phyloP scores from a whole-genome alignment of 2,113 vertebrate genomes.

The Elachura formosa region DNA sequence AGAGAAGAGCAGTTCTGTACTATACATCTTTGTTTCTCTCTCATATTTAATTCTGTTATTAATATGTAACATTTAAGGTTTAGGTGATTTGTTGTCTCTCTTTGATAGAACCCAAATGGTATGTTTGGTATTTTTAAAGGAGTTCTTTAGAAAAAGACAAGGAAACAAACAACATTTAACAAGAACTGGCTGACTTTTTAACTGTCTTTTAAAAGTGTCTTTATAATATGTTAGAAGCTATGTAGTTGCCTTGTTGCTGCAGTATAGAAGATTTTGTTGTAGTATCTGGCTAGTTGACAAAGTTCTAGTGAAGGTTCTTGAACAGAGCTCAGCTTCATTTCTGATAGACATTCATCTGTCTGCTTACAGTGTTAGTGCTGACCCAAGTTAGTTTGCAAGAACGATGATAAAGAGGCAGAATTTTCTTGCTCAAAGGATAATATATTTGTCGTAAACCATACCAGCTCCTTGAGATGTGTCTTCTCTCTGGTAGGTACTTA shows the following conservation, averaged over 20 bases:
- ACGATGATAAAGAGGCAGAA: neutral
- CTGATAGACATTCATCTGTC: neutral
- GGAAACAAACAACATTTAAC: constrained; percentile 6
- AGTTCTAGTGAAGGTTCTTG: neutral
- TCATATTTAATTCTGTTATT: neutral
- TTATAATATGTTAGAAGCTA: neutral
- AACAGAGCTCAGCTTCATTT: neutral
- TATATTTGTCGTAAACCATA: neutral
- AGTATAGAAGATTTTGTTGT: neutral
- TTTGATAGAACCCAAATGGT: neutral
- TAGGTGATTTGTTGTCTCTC: neutral
- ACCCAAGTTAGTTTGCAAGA: neutral
- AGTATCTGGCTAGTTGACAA: neutral
- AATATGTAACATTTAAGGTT: neutral
- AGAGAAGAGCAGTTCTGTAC: neutral
- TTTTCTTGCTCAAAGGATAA: neutral
- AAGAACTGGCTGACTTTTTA: neutral
- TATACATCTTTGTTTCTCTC: neutral
- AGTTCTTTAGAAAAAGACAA: neutral
- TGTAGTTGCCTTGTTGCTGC: neutral
- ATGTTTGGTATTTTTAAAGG: constrained; percentile 4
- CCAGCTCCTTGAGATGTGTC: neutral
- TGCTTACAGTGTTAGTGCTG: neutral
- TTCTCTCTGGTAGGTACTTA: neutral
- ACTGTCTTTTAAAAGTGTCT: neutral